Conservation (phyloP, 2,113 vertebrate genomes). For the Python bivittatus region DNA sequence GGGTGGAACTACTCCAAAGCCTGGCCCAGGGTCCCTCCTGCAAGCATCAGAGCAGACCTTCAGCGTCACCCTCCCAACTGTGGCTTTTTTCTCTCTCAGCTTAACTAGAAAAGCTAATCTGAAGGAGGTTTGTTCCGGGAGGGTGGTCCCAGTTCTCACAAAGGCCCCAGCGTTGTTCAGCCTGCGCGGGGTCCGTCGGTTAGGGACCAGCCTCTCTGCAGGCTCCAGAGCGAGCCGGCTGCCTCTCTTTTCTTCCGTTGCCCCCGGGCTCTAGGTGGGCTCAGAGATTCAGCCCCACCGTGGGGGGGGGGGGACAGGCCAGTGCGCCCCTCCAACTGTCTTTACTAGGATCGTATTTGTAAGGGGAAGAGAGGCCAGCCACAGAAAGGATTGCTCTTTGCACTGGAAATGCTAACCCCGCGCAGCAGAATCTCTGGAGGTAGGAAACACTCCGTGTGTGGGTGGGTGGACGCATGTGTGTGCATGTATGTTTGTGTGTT, state of each 20-base stretch:
- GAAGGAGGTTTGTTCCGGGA: background rate
- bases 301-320: background rate
- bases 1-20: constrained; percentile 51
- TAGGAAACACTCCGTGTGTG: background rate
- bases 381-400: background rate
- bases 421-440: background rate
- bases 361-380: background rate
- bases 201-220: background rate
- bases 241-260: background rate
- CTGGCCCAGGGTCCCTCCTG: background rate
- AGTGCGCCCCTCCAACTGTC: background rate
- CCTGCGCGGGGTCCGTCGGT: background rate
- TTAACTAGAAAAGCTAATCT: background rate
- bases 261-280: background rate
- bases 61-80: background rate
- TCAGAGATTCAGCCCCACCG: background rate
- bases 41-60: background rate
- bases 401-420: background rate
- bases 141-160: too few relatives aligned
- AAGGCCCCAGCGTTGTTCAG: background rate
- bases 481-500: background rate
- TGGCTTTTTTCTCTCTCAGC: background rate
- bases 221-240: background rate
- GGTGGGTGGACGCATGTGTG: too few relatives aligned
- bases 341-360: background rate